Conservation (phyloP, 2,888 invertebrate genomes). For the Furcula furcula region DNA sequence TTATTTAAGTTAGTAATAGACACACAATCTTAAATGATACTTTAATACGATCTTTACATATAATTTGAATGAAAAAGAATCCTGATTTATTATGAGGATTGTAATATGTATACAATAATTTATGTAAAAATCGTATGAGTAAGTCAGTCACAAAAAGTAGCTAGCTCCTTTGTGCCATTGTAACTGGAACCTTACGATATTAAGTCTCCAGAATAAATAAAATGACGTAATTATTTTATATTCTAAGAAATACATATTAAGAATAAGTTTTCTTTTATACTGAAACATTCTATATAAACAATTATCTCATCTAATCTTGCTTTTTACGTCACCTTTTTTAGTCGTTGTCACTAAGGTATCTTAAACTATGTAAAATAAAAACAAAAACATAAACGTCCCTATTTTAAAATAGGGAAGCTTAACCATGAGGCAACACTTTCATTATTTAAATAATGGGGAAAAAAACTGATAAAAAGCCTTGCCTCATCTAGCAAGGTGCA, state of each 20-base stretch:
- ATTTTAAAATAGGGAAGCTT: conserved; percentile 49
- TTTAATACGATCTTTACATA: conserved; percentile 35
- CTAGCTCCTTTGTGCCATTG: conserved; percentile 26
- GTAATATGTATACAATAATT: background rate
- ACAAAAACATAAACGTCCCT: conserved; percentile 48
- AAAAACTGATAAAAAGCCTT: conserved; percentile 10
- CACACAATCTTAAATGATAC: conserved; percentile 54
- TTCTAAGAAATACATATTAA: background rate
- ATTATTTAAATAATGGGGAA: background rate
- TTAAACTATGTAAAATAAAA: conserved; percentile 51
- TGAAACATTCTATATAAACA: too few species aligned
- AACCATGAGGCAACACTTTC: conserved; percentile 32
- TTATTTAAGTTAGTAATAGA: conserved; percentile 44
- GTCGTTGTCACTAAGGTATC: conserved; percentile 51
- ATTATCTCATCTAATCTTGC: too few species aligned
- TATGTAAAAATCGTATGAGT: conserved; percentile 19
- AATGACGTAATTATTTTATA: conserved; percentile 15
- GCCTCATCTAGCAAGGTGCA: conserved; percentile 38
- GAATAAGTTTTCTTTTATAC: too few species aligned
- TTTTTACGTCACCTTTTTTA: too few species aligned
- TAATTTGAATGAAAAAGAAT: background rate
- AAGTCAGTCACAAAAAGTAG: conserved; percentile 27
- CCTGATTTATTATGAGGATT: conserved; percentile 3
- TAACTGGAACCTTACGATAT: conserved; percentile 15
- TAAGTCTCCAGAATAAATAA: conserved; percentile 20